Evolutionary conservation across 2,113 vertebrate species (phyloP), one percentile per base, ranked within the genome.

Genomic region (Colius striatus): DNA sequence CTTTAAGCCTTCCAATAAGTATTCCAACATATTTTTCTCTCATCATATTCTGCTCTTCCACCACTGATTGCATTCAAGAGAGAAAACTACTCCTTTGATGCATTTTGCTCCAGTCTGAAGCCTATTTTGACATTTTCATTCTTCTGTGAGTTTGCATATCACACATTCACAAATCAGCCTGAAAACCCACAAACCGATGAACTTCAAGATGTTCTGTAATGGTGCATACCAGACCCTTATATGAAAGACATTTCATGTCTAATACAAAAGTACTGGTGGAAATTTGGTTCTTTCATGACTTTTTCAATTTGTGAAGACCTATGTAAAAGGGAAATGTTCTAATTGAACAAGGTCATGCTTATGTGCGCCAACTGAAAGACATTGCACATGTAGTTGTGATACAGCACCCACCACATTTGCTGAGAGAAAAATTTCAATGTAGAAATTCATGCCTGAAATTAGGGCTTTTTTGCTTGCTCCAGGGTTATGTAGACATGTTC

Each of bases 201-300:
- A 87, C 43, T 89, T 53, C n/a, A 58, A 82, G 48, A 81, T 89
- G 47, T 85, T 95, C 76, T 60, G 6, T 67, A 75, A 87, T 26
- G 36, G 36, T 47, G 29, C 27, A 80, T 72, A 60, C 16, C 30
- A 93, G n/a, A 57, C 51, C 78, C 41, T 72, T 93, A 23, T 41
- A 83, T 93, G 83, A 79, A 92, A 81, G 87, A 84, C 16, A 50
- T 74, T 79, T 80, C 20, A 84, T 84, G 38, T 47, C 55, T 94
- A 86, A 83, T 71, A 54, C 22, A 73, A 87, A 93, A 73, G 73
- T 75, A 41, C 51, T 90, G 76, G 50, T 93, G 18, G 36, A 83
- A 70, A 53, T 86, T 68, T 2, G 2, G 14, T 32, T 90, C 65
- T 90, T 53, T 47, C 62, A 48, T 23, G 60, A 76, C 58, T 55